Percentiles rank a stretch among this genome's conserved stretches.
Conservation (phyloP, 2,888 invertebrate species). For the Drosophila planitibia region DNA sequence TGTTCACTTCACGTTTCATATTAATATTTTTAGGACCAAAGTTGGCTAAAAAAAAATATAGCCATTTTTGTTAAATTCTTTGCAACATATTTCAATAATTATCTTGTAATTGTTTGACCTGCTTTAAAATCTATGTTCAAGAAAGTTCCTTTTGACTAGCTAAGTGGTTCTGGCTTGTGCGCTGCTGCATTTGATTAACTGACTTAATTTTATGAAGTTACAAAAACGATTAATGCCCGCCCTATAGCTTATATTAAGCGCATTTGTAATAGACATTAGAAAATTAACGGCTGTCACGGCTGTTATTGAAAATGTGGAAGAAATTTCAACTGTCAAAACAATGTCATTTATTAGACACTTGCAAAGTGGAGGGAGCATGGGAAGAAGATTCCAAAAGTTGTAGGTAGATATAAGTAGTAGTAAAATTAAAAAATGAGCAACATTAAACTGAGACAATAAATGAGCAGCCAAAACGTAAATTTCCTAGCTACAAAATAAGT, state of each 20-base stretch:
- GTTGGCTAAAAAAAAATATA: not conserved
- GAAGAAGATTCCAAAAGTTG: conserved; percentile 5
- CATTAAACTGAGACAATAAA: conserved; percentile 42
- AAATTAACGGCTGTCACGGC: conserved; percentile 24
- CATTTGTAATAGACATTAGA: conserved; percentile 33
- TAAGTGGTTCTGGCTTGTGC: not conserved
- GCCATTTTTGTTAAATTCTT: not conserved
- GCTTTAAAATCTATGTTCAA: conserved; percentile 33
- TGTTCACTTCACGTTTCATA: not conserved
- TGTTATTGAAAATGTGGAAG: conserved; percentile 9
- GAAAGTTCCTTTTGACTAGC: not conserved
- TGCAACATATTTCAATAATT: conserved; percentile 55
- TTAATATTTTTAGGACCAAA: not conserved
- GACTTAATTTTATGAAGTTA: conserved; percentile 6
- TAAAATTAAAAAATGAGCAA: conserved; percentile 22
- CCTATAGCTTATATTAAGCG: not conserved
- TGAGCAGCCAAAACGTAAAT: not conserved
- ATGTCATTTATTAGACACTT: conserved; percentile 37
- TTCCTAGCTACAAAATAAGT: not conserved
- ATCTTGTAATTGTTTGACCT: conserved; percentile 15
- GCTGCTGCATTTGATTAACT: conserved; percentile 33
- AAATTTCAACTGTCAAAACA: conserved; percentile 45
- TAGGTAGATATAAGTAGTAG: conserved; percentile 3
- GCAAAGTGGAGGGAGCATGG: not conserved
- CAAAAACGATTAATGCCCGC: conserved; percentile 4